Evolutionary conservation across 2,113 vertebrate genomes (phyloP), one percentile per base, ranked within the genome.

Genomic region (Synchiropus splendidus): DNA sequence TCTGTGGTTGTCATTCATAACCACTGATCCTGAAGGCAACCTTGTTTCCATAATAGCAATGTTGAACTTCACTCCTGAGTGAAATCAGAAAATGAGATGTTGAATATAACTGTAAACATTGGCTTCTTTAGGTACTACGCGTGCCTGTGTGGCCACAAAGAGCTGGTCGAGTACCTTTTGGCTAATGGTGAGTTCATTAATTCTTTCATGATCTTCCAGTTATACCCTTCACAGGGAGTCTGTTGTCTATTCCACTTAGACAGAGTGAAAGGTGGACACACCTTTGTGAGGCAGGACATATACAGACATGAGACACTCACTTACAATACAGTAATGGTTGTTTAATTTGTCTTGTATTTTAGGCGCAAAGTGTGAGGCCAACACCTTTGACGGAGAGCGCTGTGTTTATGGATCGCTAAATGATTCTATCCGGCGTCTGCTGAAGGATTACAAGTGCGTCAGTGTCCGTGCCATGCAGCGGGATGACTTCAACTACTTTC

Each of bases 361-460:
- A 97, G 93, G 95, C 43, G 91, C 93, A 0, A 93, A 89, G 72
- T 97, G 92, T 42, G 92, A 97, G 66, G 92, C 89, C 51, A 99
- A 97, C 85, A 98, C 94, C 1, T 98, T 99, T 42, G 92, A 98
- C 17, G 92, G 92, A 0, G 94, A 97, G 5, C 82, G 92, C 10
- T 99, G 93, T 53, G 76, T 97, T 48, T 98, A 97, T 0, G 90
- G 92, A 16, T 92, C 90, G 1, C 71, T 97, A 67, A 98, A 76
- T 0, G 94, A 97, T 12, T 74, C 88, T 21, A 90, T 98, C 59
- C 88, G 88, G 9, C 83, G 89, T 2, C 77, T 92, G 38, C 80
- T 98, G 58, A 92, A 89, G 10, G 92, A 97, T 10, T 98, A 95
- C 64, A 95, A 97, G 49, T 92, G 92, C 42, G 90, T 98, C 76